These are phyloP conservation scores for Orthonyx spaldingii DNA, from an alignment of 2,113 vertebrate species.

Conservation along the genomic window DNA sequence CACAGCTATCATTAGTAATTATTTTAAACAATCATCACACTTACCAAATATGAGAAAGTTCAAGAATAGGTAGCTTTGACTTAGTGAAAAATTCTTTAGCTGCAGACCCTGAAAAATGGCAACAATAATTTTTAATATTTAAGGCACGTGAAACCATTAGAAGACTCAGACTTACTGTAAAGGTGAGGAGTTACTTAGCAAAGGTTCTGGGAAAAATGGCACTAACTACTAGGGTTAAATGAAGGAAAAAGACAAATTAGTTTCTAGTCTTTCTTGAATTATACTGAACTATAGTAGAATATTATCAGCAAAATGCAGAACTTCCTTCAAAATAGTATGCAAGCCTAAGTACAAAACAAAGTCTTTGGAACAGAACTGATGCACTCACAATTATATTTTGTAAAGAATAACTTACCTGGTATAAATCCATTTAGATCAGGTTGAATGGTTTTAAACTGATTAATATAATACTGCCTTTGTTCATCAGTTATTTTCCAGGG, in stretches of 20 bases:
- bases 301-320: not conserved
- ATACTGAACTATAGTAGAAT: not conserved
- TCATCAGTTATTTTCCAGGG: slow-evolving; percentile 99
- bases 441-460: slow-evolving; percentile 99
- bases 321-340: not conserved
- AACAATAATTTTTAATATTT: slow-evolving; percentile 58
- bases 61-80: slow-evolving; percentile 97
- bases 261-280: slow-evolving; percentile 5
- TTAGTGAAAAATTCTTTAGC: slow-evolving; percentile 99
- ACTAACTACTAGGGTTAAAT: not conserved
- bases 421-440: slow-evolving; percentile 97
- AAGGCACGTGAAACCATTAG: not conserved
- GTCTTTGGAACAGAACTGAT: slow-evolving; percentile 12
- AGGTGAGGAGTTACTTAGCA: not conserved
- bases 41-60: slow-evolving; percentile 99
- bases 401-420: slow-evolving; percentile 82
- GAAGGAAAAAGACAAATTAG: not conserved
- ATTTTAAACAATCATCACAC: slow-evolving; percentile 42
- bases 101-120: slow-evolving; percentile 88
- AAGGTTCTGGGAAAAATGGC: not conserved
- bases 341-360: not conserved
- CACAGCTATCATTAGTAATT: not conserved
- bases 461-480: slow-evolving; percentile 99
- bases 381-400: slow-evolving; percentile 32
- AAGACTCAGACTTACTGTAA: not conserved